phyloP scores from a whole-genome alignment of 1,140 invertebrate genomes.

The Euura lappo region DNA sequence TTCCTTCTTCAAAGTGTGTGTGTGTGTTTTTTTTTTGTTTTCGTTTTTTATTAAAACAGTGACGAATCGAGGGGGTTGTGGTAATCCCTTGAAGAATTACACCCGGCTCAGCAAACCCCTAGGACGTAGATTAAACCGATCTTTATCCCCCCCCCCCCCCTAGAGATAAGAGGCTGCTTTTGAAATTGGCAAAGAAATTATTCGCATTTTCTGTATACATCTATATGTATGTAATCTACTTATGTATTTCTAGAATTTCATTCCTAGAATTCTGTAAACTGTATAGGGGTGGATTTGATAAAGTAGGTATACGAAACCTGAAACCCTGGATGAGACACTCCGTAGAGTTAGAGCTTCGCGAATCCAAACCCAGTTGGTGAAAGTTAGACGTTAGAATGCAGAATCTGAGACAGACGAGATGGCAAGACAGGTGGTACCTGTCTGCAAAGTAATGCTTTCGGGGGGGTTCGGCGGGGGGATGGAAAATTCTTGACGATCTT shows the following conservation, averaged over 20 bases:
- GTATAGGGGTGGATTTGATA: too few relatives aligned
- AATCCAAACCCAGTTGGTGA: background rate
- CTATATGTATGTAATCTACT: too few relatives aligned
- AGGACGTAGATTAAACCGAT: too few relatives aligned
- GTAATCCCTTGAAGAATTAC: background rate
- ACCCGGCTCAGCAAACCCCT: background rate
- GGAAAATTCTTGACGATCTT: background rate
- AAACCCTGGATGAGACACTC: too few relatives aligned
- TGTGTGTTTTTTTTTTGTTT: background rate
- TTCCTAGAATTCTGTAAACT: too few relatives aligned
- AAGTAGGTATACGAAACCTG: too few relatives aligned
- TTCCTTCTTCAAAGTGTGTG: too few relatives aligned
- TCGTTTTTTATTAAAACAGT: background rate
- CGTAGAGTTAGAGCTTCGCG: background rate
- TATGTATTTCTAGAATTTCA: too few relatives aligned
- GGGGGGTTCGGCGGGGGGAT: background rate
- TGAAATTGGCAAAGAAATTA: too few relatives aligned
- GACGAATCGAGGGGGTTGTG: background rate
- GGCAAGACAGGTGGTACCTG: background rate
- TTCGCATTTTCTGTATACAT: too few relatives aligned
- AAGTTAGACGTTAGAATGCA: conserved; percentile 7
- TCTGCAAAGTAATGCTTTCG: background rate
- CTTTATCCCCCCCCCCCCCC: too few relatives aligned
- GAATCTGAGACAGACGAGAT: background rate
- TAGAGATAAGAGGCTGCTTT: too few relatives aligned